phyloP scores from a whole-genome alignment of 1,140 invertebrate genomes.

The Wasmannia auropunctata region DNA sequence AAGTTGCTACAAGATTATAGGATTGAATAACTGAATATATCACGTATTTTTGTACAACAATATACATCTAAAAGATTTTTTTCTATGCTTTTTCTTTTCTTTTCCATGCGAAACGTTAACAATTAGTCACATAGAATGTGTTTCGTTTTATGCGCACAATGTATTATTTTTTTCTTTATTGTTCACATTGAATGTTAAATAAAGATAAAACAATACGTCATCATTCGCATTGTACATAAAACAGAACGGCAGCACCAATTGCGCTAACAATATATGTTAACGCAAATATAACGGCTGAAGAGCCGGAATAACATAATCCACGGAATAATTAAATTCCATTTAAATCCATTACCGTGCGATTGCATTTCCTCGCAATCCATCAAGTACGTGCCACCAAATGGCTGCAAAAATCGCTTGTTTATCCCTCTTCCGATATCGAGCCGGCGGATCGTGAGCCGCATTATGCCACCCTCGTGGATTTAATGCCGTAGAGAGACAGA shows the following conservation, averaged over 20 bases:
- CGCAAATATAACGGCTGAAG: neutral
- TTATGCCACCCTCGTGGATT: slow-evolving; percentile 44
- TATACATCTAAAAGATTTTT: no score
- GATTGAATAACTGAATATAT: neutral
- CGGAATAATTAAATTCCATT: slow-evolving; percentile 15
- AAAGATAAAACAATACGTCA: no score
- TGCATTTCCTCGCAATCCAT: slow-evolving; percentile 37
- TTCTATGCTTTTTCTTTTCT: no score
- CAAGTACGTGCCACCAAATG: slow-evolving; percentile 33
- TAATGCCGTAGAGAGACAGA: neutral
- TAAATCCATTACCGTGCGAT: slow-evolving; percentile 19
- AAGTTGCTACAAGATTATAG: neutral
- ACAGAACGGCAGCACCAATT: no score
- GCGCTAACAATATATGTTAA: no score
- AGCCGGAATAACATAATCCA: neutral
- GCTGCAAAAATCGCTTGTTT: slow-evolving; percentile 45
- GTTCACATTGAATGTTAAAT: no score
- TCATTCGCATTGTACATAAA: no score
- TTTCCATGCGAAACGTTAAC: no score
- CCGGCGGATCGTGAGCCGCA: slow-evolving; percentile 31
- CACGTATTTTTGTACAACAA: neutral
- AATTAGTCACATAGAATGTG: no score
- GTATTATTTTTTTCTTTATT: no score
- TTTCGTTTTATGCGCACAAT: no score
- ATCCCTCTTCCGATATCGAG: slow-evolving; percentile 46